phyloP scores from a whole-genome alignment of 1,140 invertebrate genomes.

The Capitella teleta region DNA sequence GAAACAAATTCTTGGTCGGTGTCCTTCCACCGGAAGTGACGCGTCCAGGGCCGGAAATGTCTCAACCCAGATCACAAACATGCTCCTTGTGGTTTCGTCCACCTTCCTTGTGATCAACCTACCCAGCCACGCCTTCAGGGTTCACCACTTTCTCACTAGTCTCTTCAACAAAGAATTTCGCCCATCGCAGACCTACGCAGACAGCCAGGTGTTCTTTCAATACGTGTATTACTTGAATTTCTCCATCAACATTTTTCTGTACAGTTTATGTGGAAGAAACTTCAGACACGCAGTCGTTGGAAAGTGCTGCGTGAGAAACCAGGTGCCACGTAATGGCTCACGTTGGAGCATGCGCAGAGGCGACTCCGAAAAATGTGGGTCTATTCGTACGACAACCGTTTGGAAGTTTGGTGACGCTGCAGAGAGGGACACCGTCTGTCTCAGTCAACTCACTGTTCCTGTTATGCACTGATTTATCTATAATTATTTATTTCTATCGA shows the following conservation, averaged over 20 bases:
- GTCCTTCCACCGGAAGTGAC: constrained; percentile 15
- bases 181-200: constrained; percentile 8
- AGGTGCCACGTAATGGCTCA: too few relatives aligned
- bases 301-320: too few relatives aligned
- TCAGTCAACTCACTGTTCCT: too few relatives aligned
- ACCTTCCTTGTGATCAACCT: constrained; percentile 68
- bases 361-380: too few relatives aligned
- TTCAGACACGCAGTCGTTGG: too few relatives aligned
- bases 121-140: constrained; percentile 46
- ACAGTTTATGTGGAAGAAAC: constrained; percentile 37
- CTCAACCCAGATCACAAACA: constrained; percentile 67
- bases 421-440: too few relatives aligned
- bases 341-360: too few relatives aligned
- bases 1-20: constrained; percentile 1
- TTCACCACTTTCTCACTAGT: constrained; percentile 27
- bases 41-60: constrained; percentile 41
- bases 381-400: too few relatives aligned
- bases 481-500: too few relatives aligned
- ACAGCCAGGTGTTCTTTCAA: constrained; percentile 24
- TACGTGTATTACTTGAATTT: constrained; percentile 64
- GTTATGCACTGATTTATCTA: too few relatives aligned
- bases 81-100: constrained; percentile 67
- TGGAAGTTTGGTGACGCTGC: too few relatives aligned
- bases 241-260: constrained; percentile 77
- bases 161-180: constrained; percentile 7